phyloP scores from a whole-genome alignment of 2,797 vertebrate genomes.

The Rhinoraja longicauda region DNA sequence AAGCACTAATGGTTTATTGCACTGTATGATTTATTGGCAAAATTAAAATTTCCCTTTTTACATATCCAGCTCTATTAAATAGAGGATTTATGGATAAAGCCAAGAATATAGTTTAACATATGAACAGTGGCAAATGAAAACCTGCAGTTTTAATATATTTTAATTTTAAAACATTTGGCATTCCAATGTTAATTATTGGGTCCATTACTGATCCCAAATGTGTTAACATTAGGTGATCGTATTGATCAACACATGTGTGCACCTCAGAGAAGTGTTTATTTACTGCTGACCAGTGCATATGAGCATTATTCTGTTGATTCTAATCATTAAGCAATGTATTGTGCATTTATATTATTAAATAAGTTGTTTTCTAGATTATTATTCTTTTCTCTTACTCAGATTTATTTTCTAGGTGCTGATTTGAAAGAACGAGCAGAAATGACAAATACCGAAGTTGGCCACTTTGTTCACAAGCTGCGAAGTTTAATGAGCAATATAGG shows the following conservation, averaged over 20 bases:
- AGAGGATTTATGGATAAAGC: not conserved
- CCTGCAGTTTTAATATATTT: not conserved
- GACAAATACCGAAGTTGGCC: constrained; percentile 68
- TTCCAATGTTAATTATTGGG: not conserved
- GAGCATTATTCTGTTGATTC: not conserved
- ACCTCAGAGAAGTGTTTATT: not conserved
- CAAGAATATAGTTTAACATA: not conserved
- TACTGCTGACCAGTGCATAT: not conserved
- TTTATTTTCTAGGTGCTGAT: constrained; percentile 68
- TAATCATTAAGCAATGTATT: not conserved
- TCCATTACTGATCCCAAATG: not conserved
- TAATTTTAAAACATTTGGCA: not conserved
- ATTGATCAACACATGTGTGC: not conserved
- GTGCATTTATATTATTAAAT: not conserved
- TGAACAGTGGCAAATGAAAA: not conserved
- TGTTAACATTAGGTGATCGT: not conserved
- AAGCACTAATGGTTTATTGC: not conserved
- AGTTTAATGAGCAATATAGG: constrained; percentile 87
- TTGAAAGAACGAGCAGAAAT: constrained; percentile 84
- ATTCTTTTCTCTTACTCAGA: not conserved
- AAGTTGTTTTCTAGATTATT: not conserved
- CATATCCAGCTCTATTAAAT: not conserved
- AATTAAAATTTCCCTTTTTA: not conserved
- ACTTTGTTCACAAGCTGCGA: constrained; percentile 77
- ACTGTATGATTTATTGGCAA: not conserved